These are phyloP conservation scores for Drepanosiphum platanoidis DNA, from an alignment of 2,888 invertebrate genomes.

Conservation along the genomic window DNA sequence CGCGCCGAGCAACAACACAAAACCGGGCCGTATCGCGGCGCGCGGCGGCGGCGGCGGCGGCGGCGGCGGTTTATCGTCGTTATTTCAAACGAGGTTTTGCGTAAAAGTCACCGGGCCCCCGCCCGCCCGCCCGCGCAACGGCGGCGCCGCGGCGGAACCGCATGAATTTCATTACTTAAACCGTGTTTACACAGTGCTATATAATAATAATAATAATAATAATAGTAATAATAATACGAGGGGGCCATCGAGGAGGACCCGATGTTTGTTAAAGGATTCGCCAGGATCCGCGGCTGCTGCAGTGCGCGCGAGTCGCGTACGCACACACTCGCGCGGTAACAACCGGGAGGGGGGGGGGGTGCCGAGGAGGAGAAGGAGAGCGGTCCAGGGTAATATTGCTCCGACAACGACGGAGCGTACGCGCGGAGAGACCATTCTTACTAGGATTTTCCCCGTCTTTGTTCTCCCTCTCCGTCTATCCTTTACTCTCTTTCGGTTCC, in stretches of 20 bases:
- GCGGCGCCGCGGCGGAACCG: constrained; percentile 26
- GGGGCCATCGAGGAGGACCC: neutral
- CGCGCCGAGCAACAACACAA: neutral
- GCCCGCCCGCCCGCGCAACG: neutral
- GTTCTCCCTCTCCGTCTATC: neutral
- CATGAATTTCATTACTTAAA: constrained; percentile 56
- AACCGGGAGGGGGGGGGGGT: no score
- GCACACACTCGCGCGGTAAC: no score
- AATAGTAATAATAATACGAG: neutral
- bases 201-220: constrained; percentile 13
- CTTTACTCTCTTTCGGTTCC: neutral
- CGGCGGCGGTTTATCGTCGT: constrained; percentile 35
- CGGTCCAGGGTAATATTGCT: constrained; percentile 1
- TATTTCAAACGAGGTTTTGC: constrained; percentile 28
- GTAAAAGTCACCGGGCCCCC: constrained; percentile 26
- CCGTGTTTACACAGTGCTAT: constrained; percentile 32
- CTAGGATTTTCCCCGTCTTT: constrained; percentile 36
- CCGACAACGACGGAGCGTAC: neutral
- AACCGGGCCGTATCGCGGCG: constrained; percentile 1
- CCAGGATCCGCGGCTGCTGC: neutral
- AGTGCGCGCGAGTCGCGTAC: neutral
- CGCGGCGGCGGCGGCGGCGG: neutral
- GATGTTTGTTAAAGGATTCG: constrained; percentile 38
- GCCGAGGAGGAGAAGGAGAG: neutral
- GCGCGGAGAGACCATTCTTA: constrained; percentile 21